Percentiles rank a stretch among this genome's conserved stretches.
These are phyloP conservation scores for Cladopsammia gracilis DNA, from an alignment of 64 coral and sea anemone species.

Conservation along the genomic window DNA sequence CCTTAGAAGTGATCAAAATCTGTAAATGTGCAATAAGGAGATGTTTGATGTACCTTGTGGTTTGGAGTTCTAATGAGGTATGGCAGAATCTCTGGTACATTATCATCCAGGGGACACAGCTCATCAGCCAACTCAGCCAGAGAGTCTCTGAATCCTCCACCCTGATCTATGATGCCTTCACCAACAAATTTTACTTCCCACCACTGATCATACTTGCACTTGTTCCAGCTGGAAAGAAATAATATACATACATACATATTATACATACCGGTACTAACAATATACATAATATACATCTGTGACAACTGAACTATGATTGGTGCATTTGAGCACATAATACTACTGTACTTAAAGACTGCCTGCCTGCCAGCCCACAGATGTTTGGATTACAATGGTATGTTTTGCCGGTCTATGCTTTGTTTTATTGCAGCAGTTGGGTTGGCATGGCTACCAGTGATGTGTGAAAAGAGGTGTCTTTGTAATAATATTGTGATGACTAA, in stretches of 20 bases:
- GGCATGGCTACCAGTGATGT: too few species aligned
- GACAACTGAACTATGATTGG: too few species aligned
- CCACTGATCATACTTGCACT: slow-evolving; percentile 98
- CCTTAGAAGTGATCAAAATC: not conserved
- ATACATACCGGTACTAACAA: too few species aligned
- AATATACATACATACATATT: not conserved
- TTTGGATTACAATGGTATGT: too few species aligned
- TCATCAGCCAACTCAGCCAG: slow-evolving; percentile 94
- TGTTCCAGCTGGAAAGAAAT: slow-evolving; percentile 88
- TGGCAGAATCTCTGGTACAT: slow-evolving; percentile 73
- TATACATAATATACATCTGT: too few species aligned
- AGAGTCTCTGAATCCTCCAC: slow-evolving; percentile 98
- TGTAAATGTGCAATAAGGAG: not conserved
- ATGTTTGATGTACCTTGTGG: slow-evolving; percentile 58
- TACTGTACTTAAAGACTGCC: too few species aligned
- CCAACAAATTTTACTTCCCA: slow-evolving; percentile 99
- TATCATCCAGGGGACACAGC: slow-evolving; percentile 80
- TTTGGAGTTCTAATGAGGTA: slow-evolving; percentile 93
- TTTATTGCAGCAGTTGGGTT: too few species aligned
- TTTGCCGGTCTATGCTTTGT: too few species aligned
- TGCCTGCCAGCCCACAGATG: too few species aligned
- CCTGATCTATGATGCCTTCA: slow-evolving; percentile 99
- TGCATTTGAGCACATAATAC: too few species aligned
- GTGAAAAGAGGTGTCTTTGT: not conserved
- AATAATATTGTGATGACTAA: slow-evolving; percentile 3